Evolutionary conservation across 2,797 vertebrate genomes (phyloP), one percentile per base, ranked within the genome.

Genomic region (Spatula versicolor): DNA sequence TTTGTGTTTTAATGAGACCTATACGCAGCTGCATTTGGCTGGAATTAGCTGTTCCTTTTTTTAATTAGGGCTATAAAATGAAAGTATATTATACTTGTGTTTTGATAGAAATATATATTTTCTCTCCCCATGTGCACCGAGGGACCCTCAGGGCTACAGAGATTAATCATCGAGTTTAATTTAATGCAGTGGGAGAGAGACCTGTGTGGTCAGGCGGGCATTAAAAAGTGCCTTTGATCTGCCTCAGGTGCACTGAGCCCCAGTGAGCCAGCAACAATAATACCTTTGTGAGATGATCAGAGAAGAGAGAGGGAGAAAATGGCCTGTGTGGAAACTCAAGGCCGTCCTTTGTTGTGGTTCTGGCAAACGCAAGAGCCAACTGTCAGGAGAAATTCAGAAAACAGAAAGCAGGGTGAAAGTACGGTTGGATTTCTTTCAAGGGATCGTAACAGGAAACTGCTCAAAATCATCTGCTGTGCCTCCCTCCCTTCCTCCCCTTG

Each of bases 281-380:
- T 97, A 98, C 97, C 97, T 98, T 98, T 98, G 98, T 98, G 97
- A 97, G 93, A 97, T 96, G 95, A 96, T 97, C 93, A 91, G 95
- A 96, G 97, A 96, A n/a, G 43, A 94, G 80, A 91, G 89, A 90
- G 94, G 95, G 88, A 96, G 94, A 97, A 92, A 96, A 86, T 84
- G 94, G 95, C 96, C 96, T 96, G 89, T 92, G 94, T 95, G 95
- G 94, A 98, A 97, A 97, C 96, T 98, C 96, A 98, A 97, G 96
- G 96, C 96, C 82, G 37, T 85, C 86, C 97, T 98, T 98, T 98
- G 97, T 98, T 98, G 97, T 98, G 98, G 97, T 97, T 98, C 97
- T 98, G 97, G 97, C 96, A 97, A 96, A 93, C 13, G 86, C 97
- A 97, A 96, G 95, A 91, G 93, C 95, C 96, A 96, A 98, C 96